A percentile compares a stretch with the other conserved stretches of the same genome.
Evolutionary conservation across 2,113 vertebrate genomes (phyloP).

Genomic region (Perognathus longimembris): DNA sequence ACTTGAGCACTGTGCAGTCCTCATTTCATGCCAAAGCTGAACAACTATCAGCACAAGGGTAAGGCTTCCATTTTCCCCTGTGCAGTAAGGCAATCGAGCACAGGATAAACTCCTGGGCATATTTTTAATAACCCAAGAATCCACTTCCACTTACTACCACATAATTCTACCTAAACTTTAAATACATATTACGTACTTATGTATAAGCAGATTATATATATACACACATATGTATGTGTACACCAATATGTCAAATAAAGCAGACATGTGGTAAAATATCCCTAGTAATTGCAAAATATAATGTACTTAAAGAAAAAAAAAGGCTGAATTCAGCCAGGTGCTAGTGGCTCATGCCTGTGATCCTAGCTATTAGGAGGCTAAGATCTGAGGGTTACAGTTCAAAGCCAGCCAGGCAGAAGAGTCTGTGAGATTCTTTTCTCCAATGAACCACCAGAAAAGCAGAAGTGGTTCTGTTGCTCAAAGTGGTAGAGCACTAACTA

Average conservation of each 20-base stretch:
- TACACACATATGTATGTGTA: not conserved
- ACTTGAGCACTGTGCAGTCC: not conserved
- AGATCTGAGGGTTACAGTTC: no score
- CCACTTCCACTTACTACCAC: not conserved
- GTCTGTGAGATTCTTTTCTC: no score
- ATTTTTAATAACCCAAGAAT: not conserved
- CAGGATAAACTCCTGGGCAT: not conserved
- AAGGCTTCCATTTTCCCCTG: not conserved
- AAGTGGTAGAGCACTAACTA: no score
- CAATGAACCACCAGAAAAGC: no score
- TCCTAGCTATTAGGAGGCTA: no score
- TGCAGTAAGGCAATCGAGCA: not conserved
- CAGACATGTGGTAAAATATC: not conserved
- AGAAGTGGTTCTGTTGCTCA: no score
- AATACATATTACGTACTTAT: no score
- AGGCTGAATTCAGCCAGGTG: not conserved
- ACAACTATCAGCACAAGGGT: not conserved
- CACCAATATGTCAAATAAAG: not conserved
- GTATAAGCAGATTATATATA: no score
- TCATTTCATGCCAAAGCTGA: not conserved
- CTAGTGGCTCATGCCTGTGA: no score
- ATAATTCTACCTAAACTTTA: not conserved
- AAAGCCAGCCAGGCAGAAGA: no score
- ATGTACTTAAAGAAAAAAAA: not conserved
- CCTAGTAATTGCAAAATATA: slow-evolving; percentile 1